Evolutionary conservation across 2,797 vertebrate species (phyloP).

Genomic region (Antrozous pallidus): DNA sequence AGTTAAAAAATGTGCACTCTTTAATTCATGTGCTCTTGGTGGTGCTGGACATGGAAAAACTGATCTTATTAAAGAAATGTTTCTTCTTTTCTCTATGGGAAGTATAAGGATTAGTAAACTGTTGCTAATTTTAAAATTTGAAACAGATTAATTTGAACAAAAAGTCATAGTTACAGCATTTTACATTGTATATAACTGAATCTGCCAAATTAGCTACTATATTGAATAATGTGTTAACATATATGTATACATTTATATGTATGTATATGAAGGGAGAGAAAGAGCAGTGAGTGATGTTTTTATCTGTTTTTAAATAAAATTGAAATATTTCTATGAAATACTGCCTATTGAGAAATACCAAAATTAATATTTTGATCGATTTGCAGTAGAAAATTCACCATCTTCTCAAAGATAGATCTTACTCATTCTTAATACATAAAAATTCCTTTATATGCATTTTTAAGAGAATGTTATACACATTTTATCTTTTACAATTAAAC

Average conservation of each 20-base stretch:
- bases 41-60: neutral
- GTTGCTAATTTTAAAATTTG: neutral
- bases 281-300: neutral
- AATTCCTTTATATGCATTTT: neutral
- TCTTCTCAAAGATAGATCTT: neutral
- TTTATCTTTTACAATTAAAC: slow-evolving; percentile 5
- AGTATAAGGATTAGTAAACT: neutral
- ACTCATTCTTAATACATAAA: neutral
- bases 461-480: neutral
- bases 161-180: neutral
- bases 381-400: neutral
- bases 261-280: neutral
- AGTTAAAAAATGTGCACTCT: neutral
- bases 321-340: neutral
- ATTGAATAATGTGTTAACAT: neutral
- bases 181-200: neutral
- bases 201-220: neutral
- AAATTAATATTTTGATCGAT: neutral
- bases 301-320: neutral
- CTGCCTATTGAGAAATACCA: neutral
- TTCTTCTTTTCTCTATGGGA: neutral
- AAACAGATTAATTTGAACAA: neutral
- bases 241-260: neutral
- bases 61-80: neutral
- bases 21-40: neutral